Conservation (phyloP, 2,113 vertebrate genomes). For the Syngnathus typhle region DNA sequence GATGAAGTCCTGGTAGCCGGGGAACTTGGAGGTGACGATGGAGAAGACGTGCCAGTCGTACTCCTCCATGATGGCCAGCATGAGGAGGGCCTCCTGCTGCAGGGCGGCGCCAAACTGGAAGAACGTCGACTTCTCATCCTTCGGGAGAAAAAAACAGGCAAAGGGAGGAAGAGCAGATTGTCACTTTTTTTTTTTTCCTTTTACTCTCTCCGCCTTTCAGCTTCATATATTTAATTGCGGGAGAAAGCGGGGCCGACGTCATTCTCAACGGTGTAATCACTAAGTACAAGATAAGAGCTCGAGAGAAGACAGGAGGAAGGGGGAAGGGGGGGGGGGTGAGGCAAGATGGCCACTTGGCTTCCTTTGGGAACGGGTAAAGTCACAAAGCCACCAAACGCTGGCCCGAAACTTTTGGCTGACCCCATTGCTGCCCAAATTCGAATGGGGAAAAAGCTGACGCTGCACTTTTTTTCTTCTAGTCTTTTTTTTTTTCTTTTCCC, state of each 20-base stretch:
- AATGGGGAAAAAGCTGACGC: background rate
- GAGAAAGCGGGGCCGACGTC: background rate
- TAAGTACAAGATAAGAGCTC: conserved; percentile 33
- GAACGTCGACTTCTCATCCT: conserved; percentile 93
- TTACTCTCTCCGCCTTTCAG: background rate
- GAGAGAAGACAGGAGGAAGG: conserved; percentile 19
- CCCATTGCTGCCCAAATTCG: background rate
- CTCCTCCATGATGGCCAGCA: conserved; percentile 97
- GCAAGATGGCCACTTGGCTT: too few relatives aligned
- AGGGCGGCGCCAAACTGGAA: conserved; percentile 98
- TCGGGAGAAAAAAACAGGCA: conserved; percentile 12
- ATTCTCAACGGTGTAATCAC: conserved; percentile 38
- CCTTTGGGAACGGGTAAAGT: too few relatives aligned
- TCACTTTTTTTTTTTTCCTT: background rate
- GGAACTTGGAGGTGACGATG: conserved; percentile 94
- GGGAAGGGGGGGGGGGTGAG: too few relatives aligned
- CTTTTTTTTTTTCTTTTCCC: background rate
- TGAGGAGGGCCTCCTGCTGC: conserved; percentile 91
- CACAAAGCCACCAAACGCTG: too few relatives aligned
- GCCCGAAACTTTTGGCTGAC: background rate
- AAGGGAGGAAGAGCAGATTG: background rate
- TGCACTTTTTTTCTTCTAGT: background rate
- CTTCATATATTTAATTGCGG: background rate
- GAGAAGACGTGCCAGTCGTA: conserved; percentile 98
- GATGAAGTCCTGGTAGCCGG: conserved; percentile 92